Conservation (phyloP, 2,888 invertebrate genomes). For the Ditula angustiorana region DNA sequence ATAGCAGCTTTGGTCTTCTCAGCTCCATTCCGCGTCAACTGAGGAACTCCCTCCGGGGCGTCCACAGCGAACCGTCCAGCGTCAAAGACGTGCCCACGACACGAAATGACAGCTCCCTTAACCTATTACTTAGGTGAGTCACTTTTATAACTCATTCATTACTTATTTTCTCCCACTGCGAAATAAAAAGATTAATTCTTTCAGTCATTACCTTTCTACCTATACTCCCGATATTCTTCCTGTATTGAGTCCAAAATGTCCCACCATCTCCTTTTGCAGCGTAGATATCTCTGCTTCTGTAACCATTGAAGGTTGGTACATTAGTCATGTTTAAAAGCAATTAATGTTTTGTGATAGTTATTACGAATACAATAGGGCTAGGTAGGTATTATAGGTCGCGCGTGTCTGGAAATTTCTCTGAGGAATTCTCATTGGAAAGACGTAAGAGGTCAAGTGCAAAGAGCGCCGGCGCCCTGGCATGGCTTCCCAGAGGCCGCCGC, state of each 20-base stretch:
- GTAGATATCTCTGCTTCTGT: too few species aligned
- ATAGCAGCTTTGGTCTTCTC: conserved; percentile 81
- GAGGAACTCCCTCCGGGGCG: conserved; percentile 79
- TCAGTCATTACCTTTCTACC: too few species aligned
- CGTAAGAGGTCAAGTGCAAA: conserved; percentile 63
- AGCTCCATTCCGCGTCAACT: conserved; percentile 83
- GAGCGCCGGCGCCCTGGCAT: conserved; percentile 52
- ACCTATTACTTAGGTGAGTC: conserved; percentile 80
- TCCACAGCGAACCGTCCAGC: conserved; percentile 81
- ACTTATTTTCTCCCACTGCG: too few species aligned
- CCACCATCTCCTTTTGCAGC: too few species aligned
- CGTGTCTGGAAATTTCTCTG: conserved; percentile 44
- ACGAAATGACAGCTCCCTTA: conserved; percentile 81
- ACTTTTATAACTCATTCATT: not conserved
- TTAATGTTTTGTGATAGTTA: not conserved
- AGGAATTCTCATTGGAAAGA: conserved; percentile 65
- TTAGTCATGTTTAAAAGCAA: not conserved
- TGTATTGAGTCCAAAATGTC: too few species aligned
- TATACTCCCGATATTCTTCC: too few species aligned
- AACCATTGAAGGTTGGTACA: too few species aligned
- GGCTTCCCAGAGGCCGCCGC: conserved; percentile 59
- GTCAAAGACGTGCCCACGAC: conserved; percentile 80
- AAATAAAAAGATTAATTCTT: too few species aligned
- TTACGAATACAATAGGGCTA: conserved; percentile 4
- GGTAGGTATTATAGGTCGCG: conserved; percentile 9